phyloP scores from a whole-genome alignment of 2,797 vertebrate genomes.

The Neosalanx taihuensis region DNA sequence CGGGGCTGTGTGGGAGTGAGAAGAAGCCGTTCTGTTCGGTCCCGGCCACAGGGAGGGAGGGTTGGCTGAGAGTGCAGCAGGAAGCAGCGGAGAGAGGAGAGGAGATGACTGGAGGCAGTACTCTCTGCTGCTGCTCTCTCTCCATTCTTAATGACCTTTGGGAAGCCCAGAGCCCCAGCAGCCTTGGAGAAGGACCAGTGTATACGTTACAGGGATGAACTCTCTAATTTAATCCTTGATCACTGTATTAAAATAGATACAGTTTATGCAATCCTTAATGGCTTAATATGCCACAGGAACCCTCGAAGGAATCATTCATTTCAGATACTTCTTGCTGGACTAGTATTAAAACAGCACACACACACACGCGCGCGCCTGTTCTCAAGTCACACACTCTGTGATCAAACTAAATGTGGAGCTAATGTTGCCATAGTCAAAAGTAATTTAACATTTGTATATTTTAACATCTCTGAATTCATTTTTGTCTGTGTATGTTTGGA shows the following conservation, averaged over 20 bases:
- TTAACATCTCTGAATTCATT: conserved; percentile 37
- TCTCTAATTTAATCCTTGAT: conserved; percentile 76
- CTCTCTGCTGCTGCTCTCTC: conserved; percentile 52
- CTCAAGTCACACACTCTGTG: conserved; percentile 51
- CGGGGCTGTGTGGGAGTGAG: conserved; percentile 29
- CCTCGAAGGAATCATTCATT: conserved; percentile 60
- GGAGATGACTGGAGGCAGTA: conserved; percentile 48
- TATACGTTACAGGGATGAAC: conserved; percentile 71
- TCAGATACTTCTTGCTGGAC: conserved; percentile 37
- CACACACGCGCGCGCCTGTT: conserved; percentile 25
- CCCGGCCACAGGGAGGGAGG: conserved; percentile 13
- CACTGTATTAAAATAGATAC: conserved; percentile 73
- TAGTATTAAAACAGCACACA: conserved; percentile 33
- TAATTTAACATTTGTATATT: conserved; percentile 61
- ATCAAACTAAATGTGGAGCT: conserved; percentile 67
- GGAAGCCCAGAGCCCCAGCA: conserved; percentile 67
- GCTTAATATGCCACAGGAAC: conserved; percentile 66
- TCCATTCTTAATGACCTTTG: conserved; percentile 74
- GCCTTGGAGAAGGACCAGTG: conserved; percentile 64
- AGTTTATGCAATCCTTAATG: conserved; percentile 65
- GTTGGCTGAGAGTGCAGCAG: conserved; percentile 13
- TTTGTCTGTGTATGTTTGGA: conserved; percentile 30
- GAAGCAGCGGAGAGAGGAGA: conserved; percentile 32
- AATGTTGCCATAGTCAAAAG: conserved; percentile 63
- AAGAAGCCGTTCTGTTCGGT: conserved; percentile 25